Conservation (phyloP, 2,113 vertebrate genomes). For the Ciconia boyciana region DNA sequence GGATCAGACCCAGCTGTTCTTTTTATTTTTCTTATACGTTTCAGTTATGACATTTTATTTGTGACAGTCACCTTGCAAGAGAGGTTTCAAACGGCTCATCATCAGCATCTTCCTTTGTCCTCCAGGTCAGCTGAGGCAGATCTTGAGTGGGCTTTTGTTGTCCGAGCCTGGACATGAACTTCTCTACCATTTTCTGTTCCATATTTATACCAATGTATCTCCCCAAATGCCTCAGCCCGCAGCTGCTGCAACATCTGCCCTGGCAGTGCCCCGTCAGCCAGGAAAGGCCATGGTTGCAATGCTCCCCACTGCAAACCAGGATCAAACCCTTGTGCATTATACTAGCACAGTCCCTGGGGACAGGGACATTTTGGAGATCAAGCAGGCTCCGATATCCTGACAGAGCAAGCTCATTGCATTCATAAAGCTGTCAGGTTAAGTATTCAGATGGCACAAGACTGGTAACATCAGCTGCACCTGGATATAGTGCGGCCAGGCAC, state of each 20-base stretch:
- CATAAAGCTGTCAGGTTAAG: neutral
- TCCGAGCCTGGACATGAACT: neutral
- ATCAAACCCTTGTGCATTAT: neutral
- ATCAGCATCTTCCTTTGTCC: conserved; percentile 1
- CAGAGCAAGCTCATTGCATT: neutral
- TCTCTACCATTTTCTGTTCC: neutral
- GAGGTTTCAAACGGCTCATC: conserved; percentile 18
- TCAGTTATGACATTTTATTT: conserved; percentile 60
- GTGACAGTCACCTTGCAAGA: conserved; percentile 47
- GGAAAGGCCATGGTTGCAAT: neutral
- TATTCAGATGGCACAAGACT: neutral
- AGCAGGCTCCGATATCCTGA: neutral
- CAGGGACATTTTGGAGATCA: neutral
- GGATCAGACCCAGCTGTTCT: neutral
- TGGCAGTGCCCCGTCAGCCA: neutral
- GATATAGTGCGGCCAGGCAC: neutral
- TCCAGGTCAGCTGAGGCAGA: neutral
- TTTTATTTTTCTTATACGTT: conserved; percentile 60
- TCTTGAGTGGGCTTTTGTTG: neutral
- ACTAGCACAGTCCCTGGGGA: neutral
- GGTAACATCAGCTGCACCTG: neutral
- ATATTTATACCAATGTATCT: neutral
- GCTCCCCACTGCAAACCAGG: neutral
- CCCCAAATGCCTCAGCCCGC: neutral
- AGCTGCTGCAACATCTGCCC: neutral